Evolutionary conservation across 1,140 invertebrate species (phyloP).

Genomic region (Fopius arisanus): DNA sequence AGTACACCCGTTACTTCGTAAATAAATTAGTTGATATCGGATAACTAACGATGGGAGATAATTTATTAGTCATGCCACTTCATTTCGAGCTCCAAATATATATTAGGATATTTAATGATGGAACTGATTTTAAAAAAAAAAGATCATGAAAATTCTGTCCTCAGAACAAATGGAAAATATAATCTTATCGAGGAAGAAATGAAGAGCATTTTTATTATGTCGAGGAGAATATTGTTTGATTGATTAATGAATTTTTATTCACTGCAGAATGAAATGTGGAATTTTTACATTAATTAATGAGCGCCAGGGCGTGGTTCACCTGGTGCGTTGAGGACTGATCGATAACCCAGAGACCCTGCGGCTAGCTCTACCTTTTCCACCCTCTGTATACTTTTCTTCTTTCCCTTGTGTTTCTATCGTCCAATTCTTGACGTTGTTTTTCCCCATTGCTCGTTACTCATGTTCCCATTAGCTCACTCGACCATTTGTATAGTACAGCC

Average conservation of each 20-base stretch:
- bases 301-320: conserved; percentile 52
- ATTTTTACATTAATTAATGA: conserved; percentile 38
- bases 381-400: not conserved
- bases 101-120: no score
- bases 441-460: not conserved
- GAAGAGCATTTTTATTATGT: no score
- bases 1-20: conserved; percentile 45
- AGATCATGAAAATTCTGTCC: no score
- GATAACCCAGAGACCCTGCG: conserved; percentile 44
- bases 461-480: not conserved
- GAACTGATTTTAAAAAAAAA: no score
- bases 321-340: conserved; percentile 43
- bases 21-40: conserved; percentile 63
- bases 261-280: no score
- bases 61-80: conserved; percentile 58
- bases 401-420: not conserved
- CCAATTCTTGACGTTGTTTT: conserved; percentile 2
- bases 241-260: no score
- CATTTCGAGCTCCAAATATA: conserved; percentile 21
- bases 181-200: no score
- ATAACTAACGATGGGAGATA: conserved; percentile 49
- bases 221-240: no score
- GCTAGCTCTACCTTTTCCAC: not conserved
- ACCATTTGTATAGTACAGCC: not conserved
- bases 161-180: no score